Percentiles rank a stretch among this genome's conserved stretches.
phyloP scores from a whole-genome alignment of 2,797 vertebrate species.

The Propithecus perrieri region DNA sequence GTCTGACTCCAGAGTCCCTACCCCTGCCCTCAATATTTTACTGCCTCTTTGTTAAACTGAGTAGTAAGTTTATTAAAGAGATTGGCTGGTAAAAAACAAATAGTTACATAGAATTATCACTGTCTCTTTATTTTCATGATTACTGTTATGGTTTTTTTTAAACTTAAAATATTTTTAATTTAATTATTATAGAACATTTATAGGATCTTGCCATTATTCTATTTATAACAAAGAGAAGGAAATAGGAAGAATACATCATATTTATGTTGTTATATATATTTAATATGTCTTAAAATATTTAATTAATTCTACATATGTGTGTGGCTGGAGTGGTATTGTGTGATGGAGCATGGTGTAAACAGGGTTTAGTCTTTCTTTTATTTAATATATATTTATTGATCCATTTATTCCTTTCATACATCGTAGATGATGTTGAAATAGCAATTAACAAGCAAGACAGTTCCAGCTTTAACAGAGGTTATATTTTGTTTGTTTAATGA shows the following conservation, averaged over 20 bases:
- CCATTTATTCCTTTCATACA: not conserved
- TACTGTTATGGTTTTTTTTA: not conserved
- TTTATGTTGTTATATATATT: not conserved
- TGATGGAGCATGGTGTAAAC: not conserved
- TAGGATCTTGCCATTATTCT: not conserved
- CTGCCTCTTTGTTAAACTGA: not conserved
- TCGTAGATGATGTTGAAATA: not conserved
- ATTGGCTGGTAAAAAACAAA: not conserved
- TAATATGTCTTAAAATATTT: not conserved
- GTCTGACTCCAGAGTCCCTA: not conserved
- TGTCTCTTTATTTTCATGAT: not conserved
- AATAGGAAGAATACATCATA: not conserved
- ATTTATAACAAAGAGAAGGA: not conserved
- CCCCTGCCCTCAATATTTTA: fast-evolving
- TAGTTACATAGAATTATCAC: not conserved
- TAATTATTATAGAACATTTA: not conserved
- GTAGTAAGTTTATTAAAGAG: not conserved
- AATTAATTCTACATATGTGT: not conserved
- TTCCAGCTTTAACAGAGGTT: not conserved
- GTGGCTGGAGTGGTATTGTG: not conserved
- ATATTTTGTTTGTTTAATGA: not conserved
- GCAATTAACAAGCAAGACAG: not conserved
- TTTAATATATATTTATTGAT: not conserved
- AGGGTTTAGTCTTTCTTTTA: not conserved
- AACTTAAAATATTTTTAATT: slow-evolving; percentile 9